Base-by-base conservation (phyloP, 1,140 invertebrate genomes). In the Phocides pigmalion region DNA sequence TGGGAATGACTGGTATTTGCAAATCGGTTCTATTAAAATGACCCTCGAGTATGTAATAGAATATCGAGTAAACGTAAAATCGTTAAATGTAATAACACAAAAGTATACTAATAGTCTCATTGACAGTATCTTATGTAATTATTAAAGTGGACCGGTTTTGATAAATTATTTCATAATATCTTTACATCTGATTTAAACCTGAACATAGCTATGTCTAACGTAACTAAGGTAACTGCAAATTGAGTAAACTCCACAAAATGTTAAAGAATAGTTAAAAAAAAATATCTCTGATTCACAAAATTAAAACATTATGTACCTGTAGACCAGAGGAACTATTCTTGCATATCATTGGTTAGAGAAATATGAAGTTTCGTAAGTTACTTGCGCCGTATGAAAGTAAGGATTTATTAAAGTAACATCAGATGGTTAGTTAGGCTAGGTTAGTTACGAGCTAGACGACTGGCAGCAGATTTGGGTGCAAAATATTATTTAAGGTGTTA, bases 401-500 rank as follows among this genome's bases (percentile, higher is more conserved):
- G 28, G 28, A 32, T 32, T 32, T 32, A 32, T 32, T 32, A 32
- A 39, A 39, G 50, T 22, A 53, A 11, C 17, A 53, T 53, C 32
- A 53, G 50, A 39, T 39, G 28, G 32, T 56, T 1, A 25, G 39
- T 58, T 58, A 58, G 53, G 53, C 39, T 46, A 46, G 42, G 42
- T 46, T 46, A 46, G 42, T 46, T 46, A 46, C 50, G 39, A 44
- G 53, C 53, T 58, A 58, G 37, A 15, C 53, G 53, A 25, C 44
- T 53, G 64, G 32, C 64, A 70, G 62, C 47, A 47, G 62, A 61
- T 74, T 79, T 81, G 63, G 66, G 74, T 80, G 75, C 76, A 66
- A 75, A 72, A 71, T 79, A 82, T 82, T 82, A 86, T 85, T 80
- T 74, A 81, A 76, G 74, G 68, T 64, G 68, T 61, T 47, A 64